These are phyloP conservation scores for Episyrphus balteatus DNA, from an alignment of 1,140 invertebrate genomes.

Conservation along the genomic window DNA sequence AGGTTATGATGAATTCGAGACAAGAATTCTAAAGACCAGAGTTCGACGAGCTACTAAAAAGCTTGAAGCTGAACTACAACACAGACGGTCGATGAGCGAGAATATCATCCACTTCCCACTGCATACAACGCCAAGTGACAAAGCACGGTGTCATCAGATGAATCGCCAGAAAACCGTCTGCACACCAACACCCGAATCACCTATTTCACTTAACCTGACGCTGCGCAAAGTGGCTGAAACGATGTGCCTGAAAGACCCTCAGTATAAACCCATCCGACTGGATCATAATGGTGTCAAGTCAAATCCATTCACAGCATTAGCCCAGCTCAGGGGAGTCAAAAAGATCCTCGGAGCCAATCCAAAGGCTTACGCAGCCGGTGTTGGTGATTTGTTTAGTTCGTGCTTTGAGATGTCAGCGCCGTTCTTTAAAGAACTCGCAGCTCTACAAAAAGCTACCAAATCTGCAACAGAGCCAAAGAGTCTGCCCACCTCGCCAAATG, in stretches of 20 bases:
- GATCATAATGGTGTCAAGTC: conserved; percentile 34
- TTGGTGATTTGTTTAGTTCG: conserved; percentile 54
- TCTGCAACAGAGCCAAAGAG: conserved; percentile 36
- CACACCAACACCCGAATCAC: conserved; percentile 16
- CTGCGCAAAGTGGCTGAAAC: conserved; percentile 56
- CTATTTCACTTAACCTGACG: conserved; percentile 38
- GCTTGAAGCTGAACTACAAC: conserved; percentile 33
- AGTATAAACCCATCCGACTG: conserved; percentile 55
- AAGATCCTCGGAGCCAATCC: conserved; percentile 57
- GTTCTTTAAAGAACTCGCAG: conserved; percentile 34
- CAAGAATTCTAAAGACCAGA: conserved; percentile 18
- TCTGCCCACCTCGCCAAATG: conserved; percentile 39
- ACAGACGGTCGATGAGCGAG: conserved; percentile 60
- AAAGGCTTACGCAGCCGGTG: conserved; percentile 36
- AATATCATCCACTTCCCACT: conserved; percentile 45
- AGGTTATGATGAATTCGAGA: conserved; percentile 19
- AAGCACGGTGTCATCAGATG: conserved; percentile 57
- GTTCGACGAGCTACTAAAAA: conserved; percentile 36
- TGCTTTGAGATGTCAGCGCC: conserved; percentile 62
- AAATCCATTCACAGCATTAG: conserved; percentile 61
- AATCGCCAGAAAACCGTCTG: conserved; percentile 24
- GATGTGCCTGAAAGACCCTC: conserved; percentile 67
- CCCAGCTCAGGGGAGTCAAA: conserved; percentile 57
- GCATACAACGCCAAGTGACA: conserved; percentile 52
- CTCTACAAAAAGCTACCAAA: conserved; percentile 15